Evolutionary conservation across 2,797 vertebrate genomes (phyloP).

Genomic region (Crax fasciolata): DNA sequence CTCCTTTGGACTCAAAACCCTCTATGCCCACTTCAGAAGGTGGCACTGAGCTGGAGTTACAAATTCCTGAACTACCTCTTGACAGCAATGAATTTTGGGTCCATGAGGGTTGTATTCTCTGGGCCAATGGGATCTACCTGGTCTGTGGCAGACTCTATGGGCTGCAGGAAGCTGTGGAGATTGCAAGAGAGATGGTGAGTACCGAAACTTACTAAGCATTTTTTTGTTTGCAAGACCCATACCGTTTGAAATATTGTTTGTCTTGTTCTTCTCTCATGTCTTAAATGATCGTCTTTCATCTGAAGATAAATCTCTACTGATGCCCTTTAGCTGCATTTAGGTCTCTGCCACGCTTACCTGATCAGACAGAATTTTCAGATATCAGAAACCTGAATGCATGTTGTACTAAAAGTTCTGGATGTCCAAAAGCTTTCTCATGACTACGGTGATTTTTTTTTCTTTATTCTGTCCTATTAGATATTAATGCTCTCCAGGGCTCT

Average conservation of each 20-base stretch:
- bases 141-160: slow-evolving; percentile 98
- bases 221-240: neutral
- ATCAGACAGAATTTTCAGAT: neutral
- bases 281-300: neutral
- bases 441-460: neutral
- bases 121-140: slow-evolving; percentile 98
- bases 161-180: slow-evolving; percentile 97
- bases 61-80: slow-evolving; percentile 98
- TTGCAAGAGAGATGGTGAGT: slow-evolving; percentile 96
- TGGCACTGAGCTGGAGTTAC: slow-evolving; percentile 91
- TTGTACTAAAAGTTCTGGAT: neutral
- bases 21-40: slow-evolving; percentile 82
- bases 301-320: neutral
- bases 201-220: neutral
- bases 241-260: neutral
- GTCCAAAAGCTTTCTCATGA: neutral
- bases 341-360: neutral
- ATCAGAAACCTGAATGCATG: neutral
- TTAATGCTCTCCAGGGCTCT: neutral
- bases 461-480: neutral
- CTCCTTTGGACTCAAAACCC: slow-evolving; percentile 83
- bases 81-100: slow-evolving; percentile 99
- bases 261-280: neutral
- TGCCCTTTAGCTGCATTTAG: neutral
- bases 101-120: slow-evolving; percentile 97